Percentiles rank a stretch among this genome's conserved stretches.
Conservation (phyloP, 2,113 vertebrate species). For the Spea bombifrons region DNA sequence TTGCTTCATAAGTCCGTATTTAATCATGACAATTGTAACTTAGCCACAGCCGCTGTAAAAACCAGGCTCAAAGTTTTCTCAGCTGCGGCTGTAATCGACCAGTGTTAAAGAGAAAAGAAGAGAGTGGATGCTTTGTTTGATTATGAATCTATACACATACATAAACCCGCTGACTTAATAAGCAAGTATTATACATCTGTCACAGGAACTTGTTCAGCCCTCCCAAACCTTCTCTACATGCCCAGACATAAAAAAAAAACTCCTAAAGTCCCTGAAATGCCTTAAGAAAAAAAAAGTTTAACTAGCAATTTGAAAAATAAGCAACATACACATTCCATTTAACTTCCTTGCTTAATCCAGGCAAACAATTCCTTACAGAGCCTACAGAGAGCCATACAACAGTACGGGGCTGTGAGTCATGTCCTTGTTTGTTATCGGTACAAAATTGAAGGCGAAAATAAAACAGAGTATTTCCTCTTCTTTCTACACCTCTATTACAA, state of each 20-base stretch:
- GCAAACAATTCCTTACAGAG: slow-evolving; percentile 33
- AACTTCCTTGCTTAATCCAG: slow-evolving; percentile 43
- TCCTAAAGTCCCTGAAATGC: slow-evolving; percentile 30
- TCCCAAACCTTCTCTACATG: slow-evolving; percentile 58
- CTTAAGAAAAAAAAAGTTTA: slow-evolving; percentile 48
- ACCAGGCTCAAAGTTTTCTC: not conserved
- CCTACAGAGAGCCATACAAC: slow-evolving; percentile 2
- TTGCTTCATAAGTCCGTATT: not conserved
- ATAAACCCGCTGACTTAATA: slow-evolving; percentile 33
- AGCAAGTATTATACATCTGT: slow-evolving; percentile 42
- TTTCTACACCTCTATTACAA: slow-evolving; percentile 29
- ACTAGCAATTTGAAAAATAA: slow-evolving; percentile 16
- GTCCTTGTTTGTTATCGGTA: slow-evolving; percentile 18
- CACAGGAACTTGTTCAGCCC: slow-evolving; percentile 43
- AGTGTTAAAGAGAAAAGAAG: slow-evolving; percentile 1
- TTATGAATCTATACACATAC: slow-evolving; percentile 33
- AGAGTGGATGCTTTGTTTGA: slow-evolving; percentile 24
- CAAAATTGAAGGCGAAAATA: slow-evolving; percentile 20
- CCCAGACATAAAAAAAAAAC: slow-evolving; percentile 48
- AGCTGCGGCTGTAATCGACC: slow-evolving; percentile 7
- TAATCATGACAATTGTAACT: slow-evolving; percentile 11
- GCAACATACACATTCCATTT: slow-evolving; percentile 28
- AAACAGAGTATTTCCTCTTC: slow-evolving; percentile 28
- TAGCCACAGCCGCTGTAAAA: not conserved
- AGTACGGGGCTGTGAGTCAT: slow-evolving; percentile 29